Evolutionary conservation across 2,888 invertebrate species (phyloP).

Genomic region (Smittia aterrima): DNA sequence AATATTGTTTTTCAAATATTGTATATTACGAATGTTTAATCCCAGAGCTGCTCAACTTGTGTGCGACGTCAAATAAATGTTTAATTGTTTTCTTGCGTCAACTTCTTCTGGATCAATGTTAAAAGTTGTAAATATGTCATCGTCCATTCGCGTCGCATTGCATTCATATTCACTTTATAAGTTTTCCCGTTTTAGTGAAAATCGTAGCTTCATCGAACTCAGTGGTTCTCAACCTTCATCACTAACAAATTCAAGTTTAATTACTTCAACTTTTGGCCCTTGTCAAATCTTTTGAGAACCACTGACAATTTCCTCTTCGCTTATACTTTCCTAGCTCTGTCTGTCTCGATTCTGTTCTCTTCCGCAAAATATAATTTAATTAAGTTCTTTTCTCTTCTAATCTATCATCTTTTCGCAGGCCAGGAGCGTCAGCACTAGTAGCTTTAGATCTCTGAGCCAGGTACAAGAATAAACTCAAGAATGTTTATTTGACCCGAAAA

Average conservation of each 20-base stretch:
- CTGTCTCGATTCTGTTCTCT: constrained; percentile 38
- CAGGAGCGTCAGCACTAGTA: constrained; percentile 85
- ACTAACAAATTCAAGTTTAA: too few relatives aligned
- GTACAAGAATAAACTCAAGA: constrained; percentile 55
- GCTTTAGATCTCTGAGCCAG: constrained; percentile 88
- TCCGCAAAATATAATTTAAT: constrained; percentile 32
- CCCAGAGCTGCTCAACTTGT: too few relatives aligned
- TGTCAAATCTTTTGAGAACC: background rate
- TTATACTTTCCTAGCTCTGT: constrained; percentile 29
- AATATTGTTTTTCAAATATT: too few relatives aligned
- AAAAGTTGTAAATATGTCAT: too few relatives aligned
- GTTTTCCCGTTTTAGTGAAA: background rate
- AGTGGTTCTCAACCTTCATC: too few relatives aligned
- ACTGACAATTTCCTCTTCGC: constrained; percentile 2
- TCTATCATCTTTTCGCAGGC: constrained; percentile 65
- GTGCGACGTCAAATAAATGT: too few relatives aligned
- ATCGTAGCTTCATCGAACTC: too few relatives aligned
- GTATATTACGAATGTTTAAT: too few relatives aligned
- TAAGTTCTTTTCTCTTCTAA: constrained; percentile 45
- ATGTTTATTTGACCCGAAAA: constrained; percentile 10
- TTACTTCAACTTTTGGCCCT: too few relatives aligned
- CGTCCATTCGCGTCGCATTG: background rate
- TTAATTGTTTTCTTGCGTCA: too few relatives aligned
- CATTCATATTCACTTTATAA: constrained; percentile 9
- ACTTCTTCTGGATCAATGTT: too few relatives aligned